Evolutionary conservation across 2,113 vertebrate genomes (phyloP).

Genomic region (Burhinus oedicnemus): DNA sequence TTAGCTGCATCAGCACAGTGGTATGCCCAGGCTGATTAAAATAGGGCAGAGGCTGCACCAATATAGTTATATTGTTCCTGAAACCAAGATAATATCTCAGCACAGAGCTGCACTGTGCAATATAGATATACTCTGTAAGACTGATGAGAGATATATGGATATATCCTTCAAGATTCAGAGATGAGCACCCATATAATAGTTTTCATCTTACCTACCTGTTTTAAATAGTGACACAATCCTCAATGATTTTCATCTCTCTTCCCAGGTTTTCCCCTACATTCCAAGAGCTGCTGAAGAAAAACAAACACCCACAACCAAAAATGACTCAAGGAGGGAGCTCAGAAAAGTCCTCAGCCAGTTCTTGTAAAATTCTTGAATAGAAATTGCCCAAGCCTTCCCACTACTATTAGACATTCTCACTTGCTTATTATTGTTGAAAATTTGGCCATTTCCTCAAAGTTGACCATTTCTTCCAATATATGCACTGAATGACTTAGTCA

Average conservation of each 20-base stretch:
- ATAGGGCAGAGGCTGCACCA: constrained; percentile 50
- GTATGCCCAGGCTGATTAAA: constrained; percentile 59
- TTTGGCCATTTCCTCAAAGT: background rate
- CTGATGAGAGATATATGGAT: background rate
- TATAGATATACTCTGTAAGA: background rate
- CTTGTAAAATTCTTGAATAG: background rate
- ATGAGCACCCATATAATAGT: background rate
- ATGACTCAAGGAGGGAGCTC: background rate
- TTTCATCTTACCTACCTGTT: constrained; percentile 21
- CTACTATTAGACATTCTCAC: background rate
- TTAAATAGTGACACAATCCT: background rate
- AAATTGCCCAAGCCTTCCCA: background rate
- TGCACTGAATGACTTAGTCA: background rate
- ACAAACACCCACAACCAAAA: background rate
- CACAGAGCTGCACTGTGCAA: background rate
- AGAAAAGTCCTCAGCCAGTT: background rate
- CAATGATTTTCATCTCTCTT: background rate
- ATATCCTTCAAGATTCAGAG: background rate
- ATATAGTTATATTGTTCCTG: constrained; percentile 30
- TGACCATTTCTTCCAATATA: background rate
- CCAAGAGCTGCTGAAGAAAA: background rate
- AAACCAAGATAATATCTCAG: constrained; percentile 56
- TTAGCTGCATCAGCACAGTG: constrained; percentile 54
- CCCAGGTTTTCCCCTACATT: constrained; percentile 4
- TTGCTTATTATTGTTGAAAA: background rate